These are phyloP conservation scores for Nibea albiflora DNA, from an alignment of 2,113 vertebrate species.

Conservation along the genomic window DNA sequence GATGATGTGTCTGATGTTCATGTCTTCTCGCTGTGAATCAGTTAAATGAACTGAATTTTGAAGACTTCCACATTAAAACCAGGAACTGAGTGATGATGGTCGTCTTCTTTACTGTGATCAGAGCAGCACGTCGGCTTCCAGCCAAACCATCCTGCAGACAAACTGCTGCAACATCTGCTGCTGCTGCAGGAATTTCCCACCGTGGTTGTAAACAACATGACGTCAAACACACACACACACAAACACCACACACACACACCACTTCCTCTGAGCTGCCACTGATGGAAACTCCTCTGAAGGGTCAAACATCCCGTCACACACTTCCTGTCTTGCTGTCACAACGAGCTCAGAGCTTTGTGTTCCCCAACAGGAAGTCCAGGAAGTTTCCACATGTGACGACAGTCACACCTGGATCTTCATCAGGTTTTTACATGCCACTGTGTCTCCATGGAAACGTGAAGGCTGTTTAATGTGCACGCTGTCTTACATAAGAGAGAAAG, in stretches of 20 bases:
- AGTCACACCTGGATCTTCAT: not conserved
- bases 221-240: conserved; percentile 20
- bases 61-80: too few species aligned
- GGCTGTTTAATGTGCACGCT: not conserved
- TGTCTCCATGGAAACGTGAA: too few species aligned
- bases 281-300: conserved; percentile 28
- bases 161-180: conserved; percentile 53
- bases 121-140: conserved; percentile 16
- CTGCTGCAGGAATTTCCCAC: conserved; percentile 48
- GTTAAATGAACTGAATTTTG: too few species aligned
- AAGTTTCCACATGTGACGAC: not conserved
- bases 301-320: conserved; percentile 49
- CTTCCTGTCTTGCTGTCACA: conserved; percentile 56
- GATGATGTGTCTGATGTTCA: too few species aligned
- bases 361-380: conserved; percentile 3
- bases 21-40: too few species aligned
- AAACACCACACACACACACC: conserved; percentile 24
- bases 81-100: too few species aligned
- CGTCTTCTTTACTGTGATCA: too few species aligned
- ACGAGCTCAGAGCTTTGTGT: not conserved
- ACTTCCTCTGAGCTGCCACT: conserved; percentile 34
- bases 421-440: not conserved
- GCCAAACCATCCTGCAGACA: too few species aligned
- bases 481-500: conserved; percentile 42
- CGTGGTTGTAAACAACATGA: conserved; percentile 54